Conservation (phyloP, 2,888 invertebrate species). For the Spilarctia lutea region DNA sequence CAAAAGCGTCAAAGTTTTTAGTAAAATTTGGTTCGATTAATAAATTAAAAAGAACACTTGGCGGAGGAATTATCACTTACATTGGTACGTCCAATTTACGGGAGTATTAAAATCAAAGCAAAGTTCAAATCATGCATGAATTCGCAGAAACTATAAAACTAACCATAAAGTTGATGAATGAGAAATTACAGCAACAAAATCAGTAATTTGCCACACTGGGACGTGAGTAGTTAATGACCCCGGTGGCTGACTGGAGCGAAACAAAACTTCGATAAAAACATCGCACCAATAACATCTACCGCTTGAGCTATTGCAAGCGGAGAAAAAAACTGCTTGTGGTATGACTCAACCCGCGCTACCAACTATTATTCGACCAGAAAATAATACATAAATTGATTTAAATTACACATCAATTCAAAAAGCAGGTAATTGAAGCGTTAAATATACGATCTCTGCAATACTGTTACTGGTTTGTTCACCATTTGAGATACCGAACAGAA, state of each 20-base stretch:
- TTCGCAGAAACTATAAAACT: constrained; percentile 39
- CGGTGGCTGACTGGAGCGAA: constrained; percentile 61
- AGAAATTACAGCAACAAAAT: constrained; percentile 46
- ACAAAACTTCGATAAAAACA: constrained; percentile 65
- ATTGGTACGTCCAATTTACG: constrained; percentile 17
- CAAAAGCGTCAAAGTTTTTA: background rate
- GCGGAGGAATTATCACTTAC: no score
- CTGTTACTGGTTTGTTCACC: background rate
- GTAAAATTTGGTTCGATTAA: background rate
- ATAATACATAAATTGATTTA: constrained; percentile 28
- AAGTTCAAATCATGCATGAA: constrained; percentile 27
- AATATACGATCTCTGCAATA: background rate
- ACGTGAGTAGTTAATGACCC: constrained; percentile 57
- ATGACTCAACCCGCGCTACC: constrained; percentile 59
- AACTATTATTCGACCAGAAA: constrained; percentile 49
- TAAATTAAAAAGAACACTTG: background rate
- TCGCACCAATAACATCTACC: constrained; percentile 49
- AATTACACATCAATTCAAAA: constrained; percentile 7
- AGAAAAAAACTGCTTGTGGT: constrained; percentile 55
- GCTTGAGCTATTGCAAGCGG: constrained; percentile 35
- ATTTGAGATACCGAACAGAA: background rate
- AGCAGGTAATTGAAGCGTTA: background rate
- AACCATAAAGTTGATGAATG: constrained; percentile 44
- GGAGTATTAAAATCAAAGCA: constrained; percentile 24
- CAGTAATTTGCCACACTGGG: constrained; percentile 51